Base-by-base conservation (phyloP, 37 sponge, comb jelly and placozoan genomes). In the Ephydatia muelleri region DNA sequence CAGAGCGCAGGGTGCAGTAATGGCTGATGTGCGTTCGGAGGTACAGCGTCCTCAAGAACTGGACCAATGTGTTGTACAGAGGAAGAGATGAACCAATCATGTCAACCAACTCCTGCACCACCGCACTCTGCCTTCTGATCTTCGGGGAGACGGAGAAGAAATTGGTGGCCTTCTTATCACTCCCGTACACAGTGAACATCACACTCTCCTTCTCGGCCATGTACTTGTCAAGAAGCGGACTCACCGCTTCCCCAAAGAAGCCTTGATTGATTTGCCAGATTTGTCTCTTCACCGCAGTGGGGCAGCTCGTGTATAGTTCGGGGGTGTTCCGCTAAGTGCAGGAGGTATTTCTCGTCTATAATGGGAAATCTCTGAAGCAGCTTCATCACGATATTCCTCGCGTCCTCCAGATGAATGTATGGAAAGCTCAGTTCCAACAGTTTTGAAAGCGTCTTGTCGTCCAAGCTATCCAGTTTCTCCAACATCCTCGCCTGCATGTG, bases 221-320 rank as follows among this genome's bases (percentile, higher is more conserved):
- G 93, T 98, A 98, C 79, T 91, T 87, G 80, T 98, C 97, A 19
- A 98, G 89, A 13, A 98, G 83, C 2, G 99, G 96, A 27, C 93
- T 93, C 14, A 98, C 96, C 22, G 96, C 94, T 37, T 96, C 96
- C 6, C 95, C 95, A 82, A 96, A 98, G 47, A 98, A 73, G 16
- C 93, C 88, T 43, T 85, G 90, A 87, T 94, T 91, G 47, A 92
- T 70, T 76, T 96, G 92, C 99, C 97, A 96, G 21, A 98, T 85
- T 81, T 98, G 91, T 74, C 92, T 76, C 79, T 92, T 94, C 71
- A 96, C 91, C 47, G 86, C 87, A 3, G 88, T 80, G 35, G 97
- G 93, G 38, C 95, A 92, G 67, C 79, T 74, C 29, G 28, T 67
- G 43, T 92, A 94, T 33, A 90, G 89, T 29, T 92, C 86, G 21